phyloP scores from a whole-genome alignment of 1,140 invertebrate genomes.

The Akabosia matsudoensis region DNA sequence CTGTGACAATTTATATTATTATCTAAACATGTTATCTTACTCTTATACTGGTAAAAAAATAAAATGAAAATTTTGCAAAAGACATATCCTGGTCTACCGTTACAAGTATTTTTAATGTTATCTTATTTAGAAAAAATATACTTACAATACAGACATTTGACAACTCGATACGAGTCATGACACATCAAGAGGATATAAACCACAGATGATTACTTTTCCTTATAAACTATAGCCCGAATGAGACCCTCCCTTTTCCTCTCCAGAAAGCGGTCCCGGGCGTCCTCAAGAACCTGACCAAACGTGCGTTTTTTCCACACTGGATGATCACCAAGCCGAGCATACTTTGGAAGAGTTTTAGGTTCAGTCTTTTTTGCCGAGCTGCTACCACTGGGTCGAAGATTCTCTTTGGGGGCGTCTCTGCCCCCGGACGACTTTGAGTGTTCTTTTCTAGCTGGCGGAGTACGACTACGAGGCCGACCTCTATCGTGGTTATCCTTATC shows the following conservation, averaged over 20 bases:
- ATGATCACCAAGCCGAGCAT: conserved; percentile 55
- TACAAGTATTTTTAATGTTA: no score
- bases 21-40: no score
- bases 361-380: neutral
- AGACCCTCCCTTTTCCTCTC: conserved; percentile 63
- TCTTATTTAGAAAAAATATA: no score
- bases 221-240: conserved; percentile 8
- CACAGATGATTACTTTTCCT: no score
- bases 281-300: conserved; percentile 72
- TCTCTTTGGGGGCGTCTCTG: neutral
- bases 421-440: conserved; percentile 38
- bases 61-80: no score
- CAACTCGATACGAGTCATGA: no score
- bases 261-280: conserved; percentile 75
- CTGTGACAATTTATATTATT: no score
- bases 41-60: no score
- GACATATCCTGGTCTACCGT: no score
- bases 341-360: neutral
- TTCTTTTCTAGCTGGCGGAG: conserved; percentile 35
- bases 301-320: conserved; percentile 82
- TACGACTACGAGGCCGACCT: conserved; percentile 46
- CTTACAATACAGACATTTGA: no score
- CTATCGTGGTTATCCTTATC: conserved; percentile 11
- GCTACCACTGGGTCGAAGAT: neutral
- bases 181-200: no score